Percentiles rank a stretch among this genome's conserved stretches.
phyloP scores from a whole-genome alignment of 2,797 vertebrate species.

The Coendou prehensilis region DNA sequence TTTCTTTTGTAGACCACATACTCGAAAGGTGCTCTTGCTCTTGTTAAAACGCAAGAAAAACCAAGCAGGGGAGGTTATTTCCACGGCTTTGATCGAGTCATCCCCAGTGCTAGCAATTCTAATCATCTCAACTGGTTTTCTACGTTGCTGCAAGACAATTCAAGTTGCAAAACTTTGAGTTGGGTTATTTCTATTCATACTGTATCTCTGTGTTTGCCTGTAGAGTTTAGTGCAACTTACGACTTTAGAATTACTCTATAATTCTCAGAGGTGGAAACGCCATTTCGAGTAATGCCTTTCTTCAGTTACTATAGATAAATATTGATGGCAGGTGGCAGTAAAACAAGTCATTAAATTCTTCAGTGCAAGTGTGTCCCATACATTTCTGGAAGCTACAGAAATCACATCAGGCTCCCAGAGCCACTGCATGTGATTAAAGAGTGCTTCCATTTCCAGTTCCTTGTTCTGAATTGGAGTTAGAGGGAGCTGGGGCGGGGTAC shows the following conservation, averaged over 20 bases:
- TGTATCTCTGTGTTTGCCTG: constrained; percentile 68
- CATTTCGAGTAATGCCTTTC: constrained; percentile 78
- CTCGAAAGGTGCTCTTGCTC: not conserved
- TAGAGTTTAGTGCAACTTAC: constrained; percentile 70
- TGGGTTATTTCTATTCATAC: constrained; percentile 65
- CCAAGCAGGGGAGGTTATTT: not conserved
- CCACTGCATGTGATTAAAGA: not conserved
- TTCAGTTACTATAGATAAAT: constrained; percentile 80
- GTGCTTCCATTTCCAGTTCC: not conserved
- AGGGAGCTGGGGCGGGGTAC: not conserved
- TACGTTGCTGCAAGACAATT: constrained; percentile 37
- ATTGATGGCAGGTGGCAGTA: constrained; percentile 71
- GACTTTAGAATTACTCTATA: constrained; percentile 66
- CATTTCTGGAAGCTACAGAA: constrained; percentile 73
- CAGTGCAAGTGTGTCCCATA: constrained; percentile 62
- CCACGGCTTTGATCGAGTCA: not conserved
- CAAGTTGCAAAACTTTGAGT: constrained; percentile 54
- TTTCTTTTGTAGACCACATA: not conserved
- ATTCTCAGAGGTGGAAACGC: constrained; percentile 74
- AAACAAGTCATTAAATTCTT: constrained; percentile 79
- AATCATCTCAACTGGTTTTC: constrained; percentile 49
- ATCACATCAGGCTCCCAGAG: constrained; percentile 15
- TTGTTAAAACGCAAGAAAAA: constrained; percentile 18
- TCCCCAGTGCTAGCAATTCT: constrained; percentile 23
- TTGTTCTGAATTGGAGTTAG: constrained; percentile 14